Evolutionary conservation across 2,888 invertebrate genomes (phyloP).

Genomic region (Drosophila heteroneura): DNA sequence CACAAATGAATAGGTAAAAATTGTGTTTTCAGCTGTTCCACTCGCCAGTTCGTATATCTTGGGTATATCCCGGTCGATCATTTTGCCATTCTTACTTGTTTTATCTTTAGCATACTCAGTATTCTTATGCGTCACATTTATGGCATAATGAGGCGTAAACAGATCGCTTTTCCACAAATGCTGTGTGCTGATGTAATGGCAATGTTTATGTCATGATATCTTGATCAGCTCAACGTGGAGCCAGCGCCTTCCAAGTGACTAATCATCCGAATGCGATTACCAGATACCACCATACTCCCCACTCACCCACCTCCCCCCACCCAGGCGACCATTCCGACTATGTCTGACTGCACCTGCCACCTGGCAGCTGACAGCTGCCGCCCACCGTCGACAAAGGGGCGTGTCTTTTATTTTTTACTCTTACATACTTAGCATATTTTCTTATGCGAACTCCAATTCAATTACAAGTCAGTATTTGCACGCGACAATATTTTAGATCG

Average conservation of each 20-base stretch:
- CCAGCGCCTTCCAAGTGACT: conserved; percentile 43
- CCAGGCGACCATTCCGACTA: neutral
- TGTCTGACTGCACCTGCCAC: conserved; percentile 58
- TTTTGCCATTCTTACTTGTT: neutral
- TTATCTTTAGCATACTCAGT: neutral
- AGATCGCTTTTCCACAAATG: conserved; percentile 29
- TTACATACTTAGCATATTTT: conserved; percentile 67
- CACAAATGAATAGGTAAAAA: neutral
- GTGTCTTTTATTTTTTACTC: conserved; percentile 24
- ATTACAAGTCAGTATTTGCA: conserved; percentile 61
- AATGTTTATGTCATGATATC: conserved; percentile 71
- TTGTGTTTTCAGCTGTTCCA: neutral
- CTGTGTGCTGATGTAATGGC: conserved; percentile 70
- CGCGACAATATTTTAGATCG: conserved; percentile 57
- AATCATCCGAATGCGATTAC: conserved; percentile 42
- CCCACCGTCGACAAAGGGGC: conserved; percentile 41
- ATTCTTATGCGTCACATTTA: conserved; percentile 3
- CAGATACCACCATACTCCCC: neutral
- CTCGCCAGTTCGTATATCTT: neutral
- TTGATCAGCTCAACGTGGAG: conserved; percentile 55
- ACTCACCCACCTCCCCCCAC: neutral
- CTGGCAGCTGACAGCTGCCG: conserved; percentile 50
- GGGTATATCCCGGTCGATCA: neutral
- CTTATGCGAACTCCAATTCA: conserved; percentile 47
- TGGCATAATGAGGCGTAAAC: conserved; percentile 47